phyloP scores from a whole-genome alignment of 2,888 invertebrate species.

The Siphlonurus alternatus region DNA sequence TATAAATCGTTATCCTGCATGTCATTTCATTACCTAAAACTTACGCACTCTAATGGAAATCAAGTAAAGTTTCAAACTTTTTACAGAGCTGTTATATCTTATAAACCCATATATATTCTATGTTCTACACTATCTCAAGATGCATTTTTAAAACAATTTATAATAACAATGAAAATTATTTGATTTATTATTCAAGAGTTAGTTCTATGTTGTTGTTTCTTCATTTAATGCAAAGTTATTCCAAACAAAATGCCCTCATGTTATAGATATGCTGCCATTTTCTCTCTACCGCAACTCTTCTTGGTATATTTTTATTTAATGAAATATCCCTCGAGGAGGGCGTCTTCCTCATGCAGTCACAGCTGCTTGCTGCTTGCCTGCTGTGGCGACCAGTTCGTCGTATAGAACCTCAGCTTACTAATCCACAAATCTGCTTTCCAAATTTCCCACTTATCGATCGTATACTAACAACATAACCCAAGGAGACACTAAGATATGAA shows the following conservation, averaged over 20 bases:
- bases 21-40: no score
- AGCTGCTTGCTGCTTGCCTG: neutral
- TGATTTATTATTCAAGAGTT: neutral
- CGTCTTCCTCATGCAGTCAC: neutral
- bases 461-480: neutral
- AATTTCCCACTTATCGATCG: neutral
- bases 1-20: no score
- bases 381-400: neutral
- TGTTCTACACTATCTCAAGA: no score
- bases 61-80: no score
- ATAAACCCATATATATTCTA: no score
- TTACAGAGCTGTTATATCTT: no score
- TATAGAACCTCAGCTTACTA: neutral
- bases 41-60: no score
- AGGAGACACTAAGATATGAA: neutral
- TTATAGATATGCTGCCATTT: neutral
- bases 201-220: neutral
- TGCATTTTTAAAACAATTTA: no score
- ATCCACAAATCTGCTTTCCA: conserved; percentile 2
- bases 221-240: neutral
- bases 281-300: neutral
- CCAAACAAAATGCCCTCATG: neutral
- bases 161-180: neutral
- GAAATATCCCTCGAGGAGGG: neutral
- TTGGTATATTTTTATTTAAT: neutral